A percentile compares a stretch with the other conserved stretches of the same genome.
Evolutionary conservation across 1,140 invertebrate species (phyloP).

Genomic region (Amphibalanus amphitrite): DNA sequence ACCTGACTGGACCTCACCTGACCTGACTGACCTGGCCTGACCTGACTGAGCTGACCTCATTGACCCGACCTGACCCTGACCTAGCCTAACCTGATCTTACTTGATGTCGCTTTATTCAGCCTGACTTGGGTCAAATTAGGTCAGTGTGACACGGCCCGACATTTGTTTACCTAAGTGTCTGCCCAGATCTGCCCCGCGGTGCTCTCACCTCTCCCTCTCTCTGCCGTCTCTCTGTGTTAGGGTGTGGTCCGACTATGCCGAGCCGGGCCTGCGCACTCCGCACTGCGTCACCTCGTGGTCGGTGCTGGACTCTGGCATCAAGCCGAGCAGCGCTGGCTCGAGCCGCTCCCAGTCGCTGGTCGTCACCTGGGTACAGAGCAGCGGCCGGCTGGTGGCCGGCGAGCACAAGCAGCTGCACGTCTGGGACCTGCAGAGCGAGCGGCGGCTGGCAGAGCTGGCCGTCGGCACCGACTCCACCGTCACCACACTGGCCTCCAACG

Average conservation of each 20-base stretch:
- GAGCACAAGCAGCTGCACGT: neutral
- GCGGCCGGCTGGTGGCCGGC: neutral
- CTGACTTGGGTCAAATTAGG: too few species aligned
- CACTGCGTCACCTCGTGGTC: neutral
- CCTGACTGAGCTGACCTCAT: too few species aligned
- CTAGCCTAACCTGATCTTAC: too few species aligned
- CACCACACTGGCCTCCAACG: neutral
- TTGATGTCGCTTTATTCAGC: too few species aligned
- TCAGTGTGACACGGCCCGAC: too few species aligned
- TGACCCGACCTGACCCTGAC: too few species aligned
- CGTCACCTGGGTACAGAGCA: neutral
- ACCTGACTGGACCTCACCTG: too few species aligned
- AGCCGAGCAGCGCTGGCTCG: neutral
- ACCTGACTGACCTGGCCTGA: too few species aligned
- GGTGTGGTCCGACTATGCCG: neutral
- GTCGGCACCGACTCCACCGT: neutral
- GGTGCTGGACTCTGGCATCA: neutral
- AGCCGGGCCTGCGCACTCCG: neutral
- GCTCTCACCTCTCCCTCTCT: too few species aligned
- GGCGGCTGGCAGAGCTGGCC: neutral
- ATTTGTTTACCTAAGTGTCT: too few species aligned
- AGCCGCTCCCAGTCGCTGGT: neutral
- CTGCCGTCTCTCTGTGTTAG: too few species aligned
- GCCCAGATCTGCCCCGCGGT: neutral
- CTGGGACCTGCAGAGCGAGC: constrained; percentile 3